Percentiles rank a stretch among this genome's conserved stretches.
Conservation (phyloP, 2,113 vertebrate species). For the Myiopsitta monachus region DNA sequence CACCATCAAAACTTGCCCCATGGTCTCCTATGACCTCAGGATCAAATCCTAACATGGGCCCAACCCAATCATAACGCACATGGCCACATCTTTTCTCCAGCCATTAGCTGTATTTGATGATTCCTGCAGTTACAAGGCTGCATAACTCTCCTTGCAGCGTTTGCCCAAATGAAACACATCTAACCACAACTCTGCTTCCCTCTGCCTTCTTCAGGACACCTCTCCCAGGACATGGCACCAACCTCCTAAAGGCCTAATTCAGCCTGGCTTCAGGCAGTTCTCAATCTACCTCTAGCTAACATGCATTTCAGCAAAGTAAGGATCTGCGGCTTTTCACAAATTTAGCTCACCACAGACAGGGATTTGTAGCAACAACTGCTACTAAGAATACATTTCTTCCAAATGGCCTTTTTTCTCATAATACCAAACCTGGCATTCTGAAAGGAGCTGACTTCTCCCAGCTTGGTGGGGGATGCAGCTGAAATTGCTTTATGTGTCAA, state of each 20-base stretch:
- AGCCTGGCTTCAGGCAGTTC: neutral
- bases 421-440: neutral
- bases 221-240: neutral
- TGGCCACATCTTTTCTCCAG: neutral
- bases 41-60: neutral
- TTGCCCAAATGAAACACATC: neutral
- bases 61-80: accelerated
- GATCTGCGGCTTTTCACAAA: neutral
- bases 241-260: neutral
- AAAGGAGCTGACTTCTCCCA: neutral
- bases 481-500: neutral
- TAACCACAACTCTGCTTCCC: neutral
- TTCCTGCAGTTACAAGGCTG: neutral
- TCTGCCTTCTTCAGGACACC: neutral
- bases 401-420: neutral
- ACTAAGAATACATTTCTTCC: neutral
- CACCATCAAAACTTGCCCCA: neutral
- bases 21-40: neutral
- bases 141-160: neutral
- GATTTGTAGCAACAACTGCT: neutral
- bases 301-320: neutral
- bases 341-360: neutral
- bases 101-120: accelerated
- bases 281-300: accelerated
- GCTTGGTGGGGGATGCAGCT: neutral